These are phyloP conservation scores for Myzus persicae DNA, from an alignment of 1,140 invertebrate genomes.

Conservation along the genomic window DNA sequence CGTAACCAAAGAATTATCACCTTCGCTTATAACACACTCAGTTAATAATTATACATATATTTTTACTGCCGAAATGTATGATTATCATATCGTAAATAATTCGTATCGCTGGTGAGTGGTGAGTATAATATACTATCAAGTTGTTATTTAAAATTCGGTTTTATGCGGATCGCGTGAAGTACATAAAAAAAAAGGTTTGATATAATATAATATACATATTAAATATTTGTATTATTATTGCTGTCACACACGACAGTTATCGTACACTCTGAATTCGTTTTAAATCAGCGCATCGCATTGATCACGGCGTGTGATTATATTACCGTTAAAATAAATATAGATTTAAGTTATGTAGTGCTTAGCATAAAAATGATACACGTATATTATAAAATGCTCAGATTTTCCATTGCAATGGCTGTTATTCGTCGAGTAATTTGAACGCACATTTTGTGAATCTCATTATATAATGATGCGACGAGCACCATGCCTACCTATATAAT, in stretches of 20 bases:
- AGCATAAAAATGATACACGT: neutral
- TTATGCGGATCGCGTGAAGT: neutral
- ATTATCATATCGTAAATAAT: conserved; percentile 20
- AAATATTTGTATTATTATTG: neutral
- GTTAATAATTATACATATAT: neutral
- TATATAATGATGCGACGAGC: neutral
- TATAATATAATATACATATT: neutral
- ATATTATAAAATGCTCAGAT: neutral
- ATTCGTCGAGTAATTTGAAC: neutral
- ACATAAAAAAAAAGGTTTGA: neutral
- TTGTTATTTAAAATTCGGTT: neutral
- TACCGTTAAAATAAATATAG: conserved; percentile 2
- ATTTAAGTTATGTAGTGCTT: neutral
- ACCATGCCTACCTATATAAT: neutral
- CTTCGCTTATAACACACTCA: neutral
- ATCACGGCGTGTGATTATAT: neutral
- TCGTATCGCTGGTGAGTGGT: neutral
- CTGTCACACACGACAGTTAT: neutral
- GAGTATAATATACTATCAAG: neutral
- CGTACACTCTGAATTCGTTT: neutral
- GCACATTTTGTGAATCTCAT: neutral
- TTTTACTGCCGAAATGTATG: neutral
- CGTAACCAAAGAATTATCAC: conserved; percentile 18
- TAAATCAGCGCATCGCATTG: neutral
- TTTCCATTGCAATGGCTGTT: neutral